Percentiles rank a stretch among this genome's conserved stretches.
Conservation (phyloP, 1,140 invertebrate species). For the Hetaerina americana region DNA sequence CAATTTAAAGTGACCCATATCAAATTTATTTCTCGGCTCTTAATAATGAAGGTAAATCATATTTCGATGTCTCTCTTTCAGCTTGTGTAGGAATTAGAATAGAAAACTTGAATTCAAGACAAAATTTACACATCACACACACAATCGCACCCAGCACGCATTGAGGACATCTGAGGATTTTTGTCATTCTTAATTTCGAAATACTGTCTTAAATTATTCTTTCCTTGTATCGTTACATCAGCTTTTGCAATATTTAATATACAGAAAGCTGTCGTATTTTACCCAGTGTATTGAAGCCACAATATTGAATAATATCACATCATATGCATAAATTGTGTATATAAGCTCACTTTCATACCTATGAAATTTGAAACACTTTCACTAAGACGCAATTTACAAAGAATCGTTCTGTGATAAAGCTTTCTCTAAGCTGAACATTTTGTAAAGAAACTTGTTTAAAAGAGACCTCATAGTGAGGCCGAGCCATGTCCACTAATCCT, state of each 20-base stretch:
- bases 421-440: not conserved
- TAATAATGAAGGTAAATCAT: not conserved
- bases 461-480: not conserved
- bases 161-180: conserved; percentile 84
- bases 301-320: not conserved
- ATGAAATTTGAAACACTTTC: not conserved
- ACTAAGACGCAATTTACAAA: not conserved
- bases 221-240: not conserved
- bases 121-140: conserved; percentile 39
- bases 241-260: not conserved
- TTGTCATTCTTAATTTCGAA: conserved; percentile 19
- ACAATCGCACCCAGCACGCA: conserved; percentile 69
- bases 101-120: conserved; percentile 14
- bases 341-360: not conserved
- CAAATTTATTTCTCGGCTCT: not conserved
- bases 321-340: not conserved
- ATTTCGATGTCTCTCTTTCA: conserved; percentile 38
- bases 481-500: conserved; percentile 68
- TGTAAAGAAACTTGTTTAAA: not conserved
- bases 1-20: not conserved
- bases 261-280: not conserved
- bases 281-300: not conserved
- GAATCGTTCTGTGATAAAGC: not conserved
- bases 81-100: conserved; percentile 41
- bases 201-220: not conserved